Evolutionary conservation across 2,888 invertebrate species (phyloP), one percentile per base, ranked within the genome.

Genomic region (Mesoligia furuncula): DNA sequence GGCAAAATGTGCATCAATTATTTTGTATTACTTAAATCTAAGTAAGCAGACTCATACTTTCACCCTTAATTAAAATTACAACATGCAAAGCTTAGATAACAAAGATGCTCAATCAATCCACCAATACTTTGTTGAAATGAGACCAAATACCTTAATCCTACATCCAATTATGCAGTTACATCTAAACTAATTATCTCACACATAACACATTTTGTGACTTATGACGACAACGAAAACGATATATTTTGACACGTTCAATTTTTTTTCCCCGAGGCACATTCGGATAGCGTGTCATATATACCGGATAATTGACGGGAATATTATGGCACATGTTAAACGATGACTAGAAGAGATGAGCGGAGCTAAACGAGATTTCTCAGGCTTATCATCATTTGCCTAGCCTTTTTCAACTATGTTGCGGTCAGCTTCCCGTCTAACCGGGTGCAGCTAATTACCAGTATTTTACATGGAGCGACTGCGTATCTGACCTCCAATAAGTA

Each of bases 241-340:
- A 61, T 74, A 77, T 77, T 75, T 54, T 62, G 78, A 81, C 64
- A 64, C 2, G 31, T 39, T 45, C 39, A 13, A n/a, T 2, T 81
- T 86, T 85, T 78, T 71, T 68, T 24, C 42, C 61, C 45, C 13
- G 54, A 7, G n/a, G 67, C 31, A 6, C 8, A 31, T 67, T 68
- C 59, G 59, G 75, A 81, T 79, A 79, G 72, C 39, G 70, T 73
- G 76, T 84, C 79, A 77, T 39, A 77, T 39, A 42, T 2, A 59
- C 39, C n/a, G n/a, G 42, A 78, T 85, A 87, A 87, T 87, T 85
- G 81, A 79, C 85, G 75, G 62, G 36, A 27, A 76, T 69, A 86
- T 85, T 79, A 86, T 85, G 85, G 62, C 57, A 9, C 20, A 15
- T 70, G 75, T 70, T 73, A 70, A 75, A 64, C 31, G 27, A 75